Evolutionary conservation across 2,888 invertebrate genomes (phyloP).

Genomic region (Diarsia brunnea): DNA sequence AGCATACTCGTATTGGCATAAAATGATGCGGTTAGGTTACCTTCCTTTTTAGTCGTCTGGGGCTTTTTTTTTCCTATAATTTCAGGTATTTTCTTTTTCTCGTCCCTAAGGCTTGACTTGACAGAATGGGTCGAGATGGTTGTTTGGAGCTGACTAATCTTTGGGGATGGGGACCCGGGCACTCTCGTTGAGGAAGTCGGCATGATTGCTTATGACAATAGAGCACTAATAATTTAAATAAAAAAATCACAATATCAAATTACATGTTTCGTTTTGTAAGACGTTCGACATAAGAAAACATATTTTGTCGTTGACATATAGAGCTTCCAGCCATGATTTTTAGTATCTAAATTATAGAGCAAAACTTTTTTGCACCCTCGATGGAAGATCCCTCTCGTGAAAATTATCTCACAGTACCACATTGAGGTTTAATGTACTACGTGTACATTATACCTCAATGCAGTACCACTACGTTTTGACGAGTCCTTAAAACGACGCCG

Average conservation of each 20-base stretch:
- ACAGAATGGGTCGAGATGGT: background rate
- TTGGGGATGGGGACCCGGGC: background rate
- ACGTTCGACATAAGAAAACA: slow-evolving; percentile 9
- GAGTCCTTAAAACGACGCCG: too few relatives aligned
- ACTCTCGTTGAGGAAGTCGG: slow-evolving; percentile 44
- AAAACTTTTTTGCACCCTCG: slow-evolving; percentile 6
- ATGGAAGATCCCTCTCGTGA: too few relatives aligned
- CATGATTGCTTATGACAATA: slow-evolving; percentile 62
- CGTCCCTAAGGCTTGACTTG: slow-evolving; percentile 72
- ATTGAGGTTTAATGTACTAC: too few relatives aligned
- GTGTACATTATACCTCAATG: too few relatives aligned
- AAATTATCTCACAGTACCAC: too few relatives aligned
- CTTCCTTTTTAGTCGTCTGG: slow-evolving; percentile 20
- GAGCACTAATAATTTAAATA: slow-evolving; percentile 61
- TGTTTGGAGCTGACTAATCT: background rate
- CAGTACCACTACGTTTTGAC: too few relatives aligned
- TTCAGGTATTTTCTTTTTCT: slow-evolving; percentile 63
- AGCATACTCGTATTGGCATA: background rate
- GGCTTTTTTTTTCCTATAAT: background rate
- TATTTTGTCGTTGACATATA: slow-evolving; percentile 3
- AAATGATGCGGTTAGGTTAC: background rate
- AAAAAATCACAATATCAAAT: slow-evolving; percentile 7
- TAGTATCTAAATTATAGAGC: background rate
- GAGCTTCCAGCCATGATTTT: slow-evolving; percentile 21
- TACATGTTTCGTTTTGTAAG: slow-evolving; percentile 9